Percentiles rank a stretch among this genome's conserved stretches.
These are phyloP conservation scores for Lacanobia oleracea DNA, from an alignment of 2,888 invertebrate genomes.

Conservation along the genomic window DNA sequence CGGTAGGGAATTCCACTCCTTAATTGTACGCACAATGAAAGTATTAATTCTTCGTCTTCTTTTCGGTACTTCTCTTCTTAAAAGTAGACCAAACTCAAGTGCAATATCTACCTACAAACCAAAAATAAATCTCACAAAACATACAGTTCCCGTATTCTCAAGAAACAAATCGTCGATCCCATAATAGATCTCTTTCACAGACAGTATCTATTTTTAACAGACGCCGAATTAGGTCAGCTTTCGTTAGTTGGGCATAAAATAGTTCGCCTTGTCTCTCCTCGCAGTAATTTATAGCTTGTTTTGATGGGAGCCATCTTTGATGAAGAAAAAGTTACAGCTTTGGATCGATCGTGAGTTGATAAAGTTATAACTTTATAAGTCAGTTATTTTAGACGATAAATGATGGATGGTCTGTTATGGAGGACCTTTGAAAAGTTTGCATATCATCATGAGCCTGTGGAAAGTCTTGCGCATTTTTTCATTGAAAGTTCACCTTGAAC, in stretches of 20 bases:
- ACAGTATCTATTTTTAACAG: slow-evolving; percentile 53
- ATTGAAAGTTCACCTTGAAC: neutral
- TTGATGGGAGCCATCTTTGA: slow-evolving; percentile 34
- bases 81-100: too few relatives aligned
- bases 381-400: neutral
- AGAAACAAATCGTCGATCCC: slow-evolving; percentile 7
- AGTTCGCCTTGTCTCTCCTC: slow-evolving; percentile 41
- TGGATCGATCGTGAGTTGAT: neutral
- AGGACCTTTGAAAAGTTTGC: neutral
- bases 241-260: slow-evolving; percentile 37
- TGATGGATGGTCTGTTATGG: neutral
- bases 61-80: too few relatives aligned
- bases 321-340: slow-evolving; percentile 7
- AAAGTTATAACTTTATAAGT: slow-evolving; percentile 1
- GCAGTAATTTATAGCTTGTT: slow-evolving; percentile 53
- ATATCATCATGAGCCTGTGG: neutral
- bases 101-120: neutral
- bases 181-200: slow-evolving; percentile 34
- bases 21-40: too few relatives aligned
- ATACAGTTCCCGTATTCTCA: neutral
- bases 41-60: too few relatives aligned
- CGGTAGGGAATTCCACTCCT: too few relatives aligned
- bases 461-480: neutral
- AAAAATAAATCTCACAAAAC: neutral
- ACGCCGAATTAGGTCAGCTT: slow-evolving; percentile 48